Evolutionary conservation across 2,888 invertebrate genomes (phyloP).

Genomic region (Drosophila kambysellisi): DNA sequence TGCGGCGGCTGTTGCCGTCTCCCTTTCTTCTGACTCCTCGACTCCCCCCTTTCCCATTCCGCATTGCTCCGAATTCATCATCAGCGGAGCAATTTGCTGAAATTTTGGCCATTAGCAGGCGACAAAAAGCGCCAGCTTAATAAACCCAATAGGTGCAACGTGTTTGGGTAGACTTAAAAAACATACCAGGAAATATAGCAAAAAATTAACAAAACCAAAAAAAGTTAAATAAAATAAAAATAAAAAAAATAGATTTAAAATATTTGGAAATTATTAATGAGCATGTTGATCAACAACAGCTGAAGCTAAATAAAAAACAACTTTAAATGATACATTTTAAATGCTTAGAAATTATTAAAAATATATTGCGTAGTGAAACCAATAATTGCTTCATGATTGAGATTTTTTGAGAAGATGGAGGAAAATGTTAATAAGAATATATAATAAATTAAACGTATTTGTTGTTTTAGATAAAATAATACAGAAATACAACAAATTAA

Average conservation of each 20-base stretch:
- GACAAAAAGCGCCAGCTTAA: slow-evolving; percentile 13
- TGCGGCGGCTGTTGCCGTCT: background rate
- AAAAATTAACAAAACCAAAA: background rate
- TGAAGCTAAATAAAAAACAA: too few relatives aligned
- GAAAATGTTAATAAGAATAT: background rate
- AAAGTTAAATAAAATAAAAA: background rate
- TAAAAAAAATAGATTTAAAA: background rate
- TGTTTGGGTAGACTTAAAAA: background rate
- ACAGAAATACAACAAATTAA: too few relatives aligned
- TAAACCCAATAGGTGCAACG: background rate
- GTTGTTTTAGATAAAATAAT: background rate
- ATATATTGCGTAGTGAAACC: background rate
- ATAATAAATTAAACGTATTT: background rate
- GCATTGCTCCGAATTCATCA: slow-evolving; percentile 18
- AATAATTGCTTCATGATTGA: too few relatives aligned
- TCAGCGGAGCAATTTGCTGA: slow-evolving; percentile 26
- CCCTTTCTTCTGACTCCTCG: background rate
- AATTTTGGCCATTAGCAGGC: slow-evolving; percentile 22
- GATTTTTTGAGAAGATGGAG: background rate
- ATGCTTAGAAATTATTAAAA: background rate
- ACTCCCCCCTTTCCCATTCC: slow-evolving; percentile 2
- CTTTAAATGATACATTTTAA: too few relatives aligned
- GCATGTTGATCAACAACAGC: too few relatives aligned
- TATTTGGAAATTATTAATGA: background rate
- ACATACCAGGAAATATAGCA: too few relatives aligned